Evolutionary conservation across 1,140 invertebrate species (phyloP).

Genomic region (Aphidius gifuensis): DNA sequence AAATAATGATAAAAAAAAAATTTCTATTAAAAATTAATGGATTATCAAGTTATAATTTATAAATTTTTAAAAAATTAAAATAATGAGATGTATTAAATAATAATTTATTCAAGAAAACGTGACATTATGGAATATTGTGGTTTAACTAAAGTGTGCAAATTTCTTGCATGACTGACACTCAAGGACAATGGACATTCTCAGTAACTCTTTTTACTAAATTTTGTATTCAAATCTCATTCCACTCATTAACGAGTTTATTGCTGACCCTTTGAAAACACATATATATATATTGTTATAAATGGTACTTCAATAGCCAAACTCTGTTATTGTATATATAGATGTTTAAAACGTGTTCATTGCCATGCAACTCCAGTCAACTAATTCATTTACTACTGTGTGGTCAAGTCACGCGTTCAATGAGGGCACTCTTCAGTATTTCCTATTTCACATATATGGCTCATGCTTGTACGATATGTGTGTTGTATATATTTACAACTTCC

Average conservation of each 20-base stretch:
- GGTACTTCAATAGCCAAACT: neutral
- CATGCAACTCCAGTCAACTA: constrained; percentile 18
- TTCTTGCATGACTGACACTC: too few species aligned
- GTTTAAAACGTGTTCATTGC: constrained; percentile 8
- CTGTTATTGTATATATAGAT: neutral
- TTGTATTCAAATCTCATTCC: neutral
- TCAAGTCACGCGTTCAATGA: constrained; percentile 10
- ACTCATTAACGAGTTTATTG: neutral
- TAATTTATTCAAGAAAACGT: too few species aligned
- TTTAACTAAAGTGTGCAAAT: too few species aligned
- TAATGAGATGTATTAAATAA: too few species aligned
- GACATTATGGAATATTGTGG: too few species aligned
- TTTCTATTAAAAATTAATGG: too few species aligned
- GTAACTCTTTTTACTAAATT: constrained; percentile 13
- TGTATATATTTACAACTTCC: constrained; percentile 19
- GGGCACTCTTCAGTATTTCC: constrained; percentile 19
- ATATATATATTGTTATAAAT: neutral
- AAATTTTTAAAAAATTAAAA: too few species aligned
- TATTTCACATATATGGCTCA: constrained; percentile 13
- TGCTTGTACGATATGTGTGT: constrained; percentile 8
- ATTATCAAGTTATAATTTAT: too few species aligned
- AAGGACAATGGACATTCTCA: constrained; percentile 1
- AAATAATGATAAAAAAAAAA: too few species aligned
- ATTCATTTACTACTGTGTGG: constrained; percentile 19
- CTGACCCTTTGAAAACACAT: neutral